Percentiles rank a stretch among this genome's conserved stretches.
phyloP scores from a whole-genome alignment of 2,797 vertebrate species.

The Poecilia gillii region DNA sequence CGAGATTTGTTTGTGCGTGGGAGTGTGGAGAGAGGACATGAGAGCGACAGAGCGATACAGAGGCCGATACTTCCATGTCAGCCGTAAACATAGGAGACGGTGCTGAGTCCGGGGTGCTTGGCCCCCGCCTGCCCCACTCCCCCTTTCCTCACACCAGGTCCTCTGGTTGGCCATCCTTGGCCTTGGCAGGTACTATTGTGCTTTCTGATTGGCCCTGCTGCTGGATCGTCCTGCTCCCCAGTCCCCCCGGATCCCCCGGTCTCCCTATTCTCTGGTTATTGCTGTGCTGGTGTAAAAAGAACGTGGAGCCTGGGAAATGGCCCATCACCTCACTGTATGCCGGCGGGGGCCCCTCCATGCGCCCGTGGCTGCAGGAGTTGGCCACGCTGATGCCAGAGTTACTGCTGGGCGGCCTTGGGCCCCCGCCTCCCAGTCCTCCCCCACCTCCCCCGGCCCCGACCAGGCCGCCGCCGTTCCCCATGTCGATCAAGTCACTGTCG shows the following conservation, averaged over 20 bases:
- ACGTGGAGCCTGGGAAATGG: slow-evolving; percentile 88
- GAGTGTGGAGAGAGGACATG: slow-evolving; percentile 74
- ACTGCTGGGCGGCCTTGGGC: slow-evolving; percentile 95
- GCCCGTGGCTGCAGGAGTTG: slow-evolving; percentile 89
- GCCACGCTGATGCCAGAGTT: slow-evolving; percentile 94
- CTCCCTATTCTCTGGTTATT: slow-evolving; percentile 81
- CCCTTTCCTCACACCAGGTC: slow-evolving; percentile 85
- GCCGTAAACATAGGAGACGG: slow-evolving; percentile 44
- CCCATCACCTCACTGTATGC: slow-evolving; percentile 97
- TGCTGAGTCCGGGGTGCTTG: slow-evolving; percentile 41
- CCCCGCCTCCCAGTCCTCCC: slow-evolving; percentile 72
- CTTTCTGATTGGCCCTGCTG: slow-evolving; percentile 90
- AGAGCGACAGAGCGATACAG: slow-evolving; percentile 37
- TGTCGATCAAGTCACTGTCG: slow-evolving; percentile 84
- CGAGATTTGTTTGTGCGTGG: slow-evolving; percentile 82
- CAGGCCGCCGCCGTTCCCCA: slow-evolving; percentile 61
- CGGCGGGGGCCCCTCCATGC: slow-evolving; percentile 93
- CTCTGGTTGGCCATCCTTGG: slow-evolving; percentile 86
- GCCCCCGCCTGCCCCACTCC: slow-evolving; percentile 23
- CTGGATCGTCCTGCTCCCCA: slow-evolving; percentile 85
- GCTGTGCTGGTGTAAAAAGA: slow-evolving; percentile 97
- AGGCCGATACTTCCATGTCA: slow-evolving; percentile 59
- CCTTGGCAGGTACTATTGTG: slow-evolving; percentile 90
- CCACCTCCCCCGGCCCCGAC: slow-evolving; percentile 52
- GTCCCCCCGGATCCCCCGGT: slow-evolving; percentile 66